Base-by-base conservation (phyloP, 2,888 invertebrate species). In the Diogma glabrata region DNA sequence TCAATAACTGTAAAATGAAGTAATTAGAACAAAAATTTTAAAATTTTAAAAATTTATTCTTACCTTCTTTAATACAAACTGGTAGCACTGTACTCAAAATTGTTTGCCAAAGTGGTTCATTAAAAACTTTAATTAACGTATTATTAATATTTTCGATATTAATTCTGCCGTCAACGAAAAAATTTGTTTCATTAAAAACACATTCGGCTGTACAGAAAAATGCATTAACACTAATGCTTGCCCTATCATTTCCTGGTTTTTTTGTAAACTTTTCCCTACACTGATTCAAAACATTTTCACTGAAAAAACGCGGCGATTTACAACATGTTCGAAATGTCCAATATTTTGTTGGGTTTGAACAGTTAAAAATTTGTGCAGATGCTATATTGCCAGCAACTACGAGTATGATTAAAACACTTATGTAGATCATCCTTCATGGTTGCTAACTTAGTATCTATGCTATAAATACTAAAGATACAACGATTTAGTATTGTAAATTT, bases 251-350 rank as follows among this genome's bases (percentile, higher is more conserved):
- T 22, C 22, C n/a, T 43, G 43, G 7, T 3, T 22, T 3, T 4
- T n/a, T 22, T 14, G 12, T n/a, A n/a, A n/a, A n/a, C n/a, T n/a
- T n/a, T n/a, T n/a, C n/a, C n/a, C n/a, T n/a, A 14, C 43, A 43
- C 6, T 22, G 5, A 14, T 43, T 12, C 3, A 43, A 14, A 7
- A 43, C 1, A 3, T 6, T 5, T n/a, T 43, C 43, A 3, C 6
- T 7, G 14, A 43, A 43, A n/a, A 22, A 43, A 7, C 2, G 7
- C n/a, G 43, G 43, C 8, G 43, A 43, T n/a, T 43, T 22, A 9
- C 43, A 43, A 22, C 43, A 43, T 4, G n/a, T 43, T 22, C 43
- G 43, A 43, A 43, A 43, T 43, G n/a, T 12, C 43, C 43, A 43
- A 22, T 22, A 43, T 7, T 14, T 43, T 22, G 23, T 43, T 23